Evolutionary conservation across 2,797 vertebrate species (phyloP).

Genomic region (Gila robusta): DNA sequence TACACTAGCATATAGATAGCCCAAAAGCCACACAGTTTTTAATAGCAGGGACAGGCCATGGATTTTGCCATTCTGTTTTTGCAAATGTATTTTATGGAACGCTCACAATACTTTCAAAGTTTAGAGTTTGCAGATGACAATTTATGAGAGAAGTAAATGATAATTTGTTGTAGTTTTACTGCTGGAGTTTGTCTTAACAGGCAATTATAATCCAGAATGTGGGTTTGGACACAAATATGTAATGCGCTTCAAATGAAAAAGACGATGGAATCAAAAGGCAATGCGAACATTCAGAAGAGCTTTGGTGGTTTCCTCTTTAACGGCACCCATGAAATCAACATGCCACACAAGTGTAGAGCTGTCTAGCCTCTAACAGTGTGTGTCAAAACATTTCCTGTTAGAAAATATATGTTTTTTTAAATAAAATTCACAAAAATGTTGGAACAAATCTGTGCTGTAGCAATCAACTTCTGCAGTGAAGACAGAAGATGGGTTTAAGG

Average conservation of each 20-base stretch:
- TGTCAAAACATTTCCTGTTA: constrained; percentile 37
- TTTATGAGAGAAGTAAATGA: constrained; percentile 59
- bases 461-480: not conserved
- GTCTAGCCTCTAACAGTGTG: constrained; percentile 1
- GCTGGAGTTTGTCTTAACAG: constrained; percentile 59
- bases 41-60: constrained; percentile 45
- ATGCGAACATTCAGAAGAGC: constrained; percentile 49
- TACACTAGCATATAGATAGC: not conserved
- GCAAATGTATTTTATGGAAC: constrained; percentile 61
- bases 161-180: constrained; percentile 69
- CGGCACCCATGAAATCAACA: constrained; percentile 46
- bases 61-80: constrained; percentile 61
- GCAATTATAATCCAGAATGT: constrained; percentile 55
- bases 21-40: constrained; percentile 44
- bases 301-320: constrained; percentile 28
- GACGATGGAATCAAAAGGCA: constrained; percentile 51
- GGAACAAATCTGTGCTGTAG: not conserved
- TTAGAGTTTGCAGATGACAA: constrained; percentile 55
- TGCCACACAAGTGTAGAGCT: constrained; percentile 14
- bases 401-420: not conserved
- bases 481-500: not conserved
- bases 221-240: constrained; percentile 56
- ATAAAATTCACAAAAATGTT: constrained; percentile 22
- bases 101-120: constrained; percentile 54
- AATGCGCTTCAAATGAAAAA: constrained; percentile 46